phyloP scores from a whole-genome alignment of 2,113 vertebrate species.

The Nyctibius bracteatus region DNA sequence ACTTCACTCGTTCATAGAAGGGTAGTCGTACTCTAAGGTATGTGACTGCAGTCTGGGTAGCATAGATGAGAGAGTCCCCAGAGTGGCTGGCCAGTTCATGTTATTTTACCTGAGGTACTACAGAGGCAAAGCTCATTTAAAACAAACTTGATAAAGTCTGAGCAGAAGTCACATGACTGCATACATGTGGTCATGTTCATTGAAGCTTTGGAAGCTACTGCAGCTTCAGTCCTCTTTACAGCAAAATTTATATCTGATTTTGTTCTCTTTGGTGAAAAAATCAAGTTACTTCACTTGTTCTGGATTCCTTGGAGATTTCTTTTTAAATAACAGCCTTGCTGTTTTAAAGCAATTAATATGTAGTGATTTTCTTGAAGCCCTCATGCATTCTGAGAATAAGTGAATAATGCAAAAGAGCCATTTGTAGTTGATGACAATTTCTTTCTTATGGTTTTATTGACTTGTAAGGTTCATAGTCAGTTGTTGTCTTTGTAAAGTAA shows the following conservation, averaged over 20 bases:
- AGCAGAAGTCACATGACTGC: background rate
- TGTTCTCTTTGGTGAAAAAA: background rate
- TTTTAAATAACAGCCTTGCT: background rate
- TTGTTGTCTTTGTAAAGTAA: background rate
- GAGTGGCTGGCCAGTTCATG: background rate
- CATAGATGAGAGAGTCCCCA: background rate
- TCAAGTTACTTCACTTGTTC: background rate
- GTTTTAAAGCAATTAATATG: background rate
- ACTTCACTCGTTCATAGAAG: background rate
- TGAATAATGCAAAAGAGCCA: background rate
- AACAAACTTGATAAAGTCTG: background rate
- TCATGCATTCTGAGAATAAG: background rate
- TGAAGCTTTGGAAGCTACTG: background rate
- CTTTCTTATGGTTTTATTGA: background rate
- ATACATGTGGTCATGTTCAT: background rate
- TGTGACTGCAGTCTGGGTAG: background rate
- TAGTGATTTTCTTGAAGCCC: background rate
- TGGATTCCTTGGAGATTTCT: background rate
- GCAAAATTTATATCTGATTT: background rate
- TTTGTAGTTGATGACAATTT: background rate
- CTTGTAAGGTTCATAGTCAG: background rate
- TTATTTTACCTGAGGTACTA: background rate
- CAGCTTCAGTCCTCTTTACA: background rate
- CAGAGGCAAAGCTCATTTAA: background rate
- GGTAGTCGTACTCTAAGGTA: too few relatives aligned